Conservation (phyloP, 1,140 invertebrate species). For the Dendrolimus punctatus region DNA sequence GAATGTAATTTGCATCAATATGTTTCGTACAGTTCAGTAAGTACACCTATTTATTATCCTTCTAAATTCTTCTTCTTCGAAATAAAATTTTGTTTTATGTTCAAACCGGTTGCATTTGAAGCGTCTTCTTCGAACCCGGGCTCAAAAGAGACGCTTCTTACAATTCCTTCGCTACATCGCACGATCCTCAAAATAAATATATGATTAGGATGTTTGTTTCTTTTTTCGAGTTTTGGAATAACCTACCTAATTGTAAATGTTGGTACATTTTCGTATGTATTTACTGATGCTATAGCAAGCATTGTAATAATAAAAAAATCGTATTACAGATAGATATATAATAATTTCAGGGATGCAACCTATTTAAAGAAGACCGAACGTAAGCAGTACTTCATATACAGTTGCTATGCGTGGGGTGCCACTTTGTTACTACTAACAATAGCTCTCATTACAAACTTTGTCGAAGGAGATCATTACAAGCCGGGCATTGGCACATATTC, state of each 20-base stretch:
- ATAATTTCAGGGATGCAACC: slow-evolving; percentile 34
- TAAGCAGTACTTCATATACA: slow-evolving; percentile 70
- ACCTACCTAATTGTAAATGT: too few species aligned
- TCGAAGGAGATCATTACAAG: slow-evolving; percentile 67
- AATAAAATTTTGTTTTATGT: not conserved
- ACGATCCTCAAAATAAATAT: too few species aligned
- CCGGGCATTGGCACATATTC: slow-evolving; percentile 72
- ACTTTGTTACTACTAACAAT: slow-evolving; percentile 70
- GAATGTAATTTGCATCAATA: slow-evolving; percentile 77
- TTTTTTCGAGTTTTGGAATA: too few species aligned
- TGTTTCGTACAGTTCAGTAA: slow-evolving; percentile 76
- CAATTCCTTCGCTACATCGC: too few species aligned
- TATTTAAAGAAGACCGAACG: slow-evolving; percentile 60
- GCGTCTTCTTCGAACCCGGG: too few species aligned
- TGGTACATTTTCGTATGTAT: too few species aligned
- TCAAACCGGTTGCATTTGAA: not conserved
- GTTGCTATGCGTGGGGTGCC: slow-evolving; percentile 73
- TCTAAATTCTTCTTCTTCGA: too few species aligned
- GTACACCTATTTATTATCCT: slow-evolving; percentile 22
- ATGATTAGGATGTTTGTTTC: too few species aligned
- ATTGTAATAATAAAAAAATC: too few species aligned
- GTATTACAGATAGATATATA: not conserved
- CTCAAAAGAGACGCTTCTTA: too few species aligned
- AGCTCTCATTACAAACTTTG: slow-evolving; percentile 67
- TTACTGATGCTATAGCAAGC: too few species aligned